phyloP scores from a whole-genome alignment of 2,888 invertebrate species.

The Drosophila colorata region DNA sequence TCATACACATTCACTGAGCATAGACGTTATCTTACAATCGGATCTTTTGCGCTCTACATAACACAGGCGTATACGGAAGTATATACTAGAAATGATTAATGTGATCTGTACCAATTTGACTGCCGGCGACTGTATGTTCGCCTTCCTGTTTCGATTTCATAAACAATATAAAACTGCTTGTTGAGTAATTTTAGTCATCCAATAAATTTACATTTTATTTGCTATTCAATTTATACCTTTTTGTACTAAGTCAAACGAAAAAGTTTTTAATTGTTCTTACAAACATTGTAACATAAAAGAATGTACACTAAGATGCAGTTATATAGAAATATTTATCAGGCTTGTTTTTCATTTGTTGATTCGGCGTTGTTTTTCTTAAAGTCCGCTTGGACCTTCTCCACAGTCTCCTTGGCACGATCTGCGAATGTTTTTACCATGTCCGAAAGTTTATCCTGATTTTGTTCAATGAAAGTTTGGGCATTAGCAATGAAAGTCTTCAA shows the following conservation, averaged over 20 bases:
- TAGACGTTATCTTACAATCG: too few species aligned
- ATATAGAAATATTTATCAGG: neutral
- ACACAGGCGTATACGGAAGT: too few species aligned
- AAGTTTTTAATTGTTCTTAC: too few species aligned
- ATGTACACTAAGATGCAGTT: neutral
- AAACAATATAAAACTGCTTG: neutral
- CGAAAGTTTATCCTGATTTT: neutral
- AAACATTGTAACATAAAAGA: neutral
- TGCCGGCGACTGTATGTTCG: neutral
- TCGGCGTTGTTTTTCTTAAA: neutral
- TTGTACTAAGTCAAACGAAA: too few species aligned
- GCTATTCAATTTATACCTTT: neutral
- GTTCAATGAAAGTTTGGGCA: neutral
- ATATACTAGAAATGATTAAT: too few species aligned
- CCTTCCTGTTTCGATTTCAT: neutral
- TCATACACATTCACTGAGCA: too few species aligned
- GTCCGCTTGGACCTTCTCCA: neutral
- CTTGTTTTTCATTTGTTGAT: neutral
- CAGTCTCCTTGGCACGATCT: neutral
- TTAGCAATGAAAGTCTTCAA: neutral
- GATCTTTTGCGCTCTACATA: too few species aligned
- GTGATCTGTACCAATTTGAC: neutral
- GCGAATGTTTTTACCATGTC: neutral
- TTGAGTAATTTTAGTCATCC: neutral
- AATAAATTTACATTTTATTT: neutral